Evolutionary conservation across 2,797 vertebrate species (phyloP).

Genomic region (Micropoecilia bifurca): DNA sequence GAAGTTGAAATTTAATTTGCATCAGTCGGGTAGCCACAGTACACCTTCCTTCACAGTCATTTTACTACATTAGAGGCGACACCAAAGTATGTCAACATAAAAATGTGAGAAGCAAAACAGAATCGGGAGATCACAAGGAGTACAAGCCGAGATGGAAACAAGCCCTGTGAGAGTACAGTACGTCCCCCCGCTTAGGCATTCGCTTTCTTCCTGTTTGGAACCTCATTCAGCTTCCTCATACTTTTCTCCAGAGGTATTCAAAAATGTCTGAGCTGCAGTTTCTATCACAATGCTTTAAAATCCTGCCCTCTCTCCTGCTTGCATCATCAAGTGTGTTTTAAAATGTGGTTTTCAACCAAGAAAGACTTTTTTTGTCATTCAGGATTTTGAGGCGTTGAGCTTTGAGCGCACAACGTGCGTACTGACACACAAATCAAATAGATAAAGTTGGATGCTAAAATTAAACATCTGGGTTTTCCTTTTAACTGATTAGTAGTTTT

Average conservation of each 20-base stretch:
- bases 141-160: slow-evolving; percentile 40
- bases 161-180: slow-evolving; percentile 22
- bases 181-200: slow-evolving; percentile 16
- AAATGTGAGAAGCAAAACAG: slow-evolving; percentile 52
- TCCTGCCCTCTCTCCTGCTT: background rate
- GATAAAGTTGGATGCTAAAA: background rate
- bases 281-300: background rate
- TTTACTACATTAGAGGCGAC: slow-evolving; percentile 22
- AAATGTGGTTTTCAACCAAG: background rate
- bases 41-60: slow-evolving; percentile 33
- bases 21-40: slow-evolving; percentile 37
- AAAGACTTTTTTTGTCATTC: background rate
- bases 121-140: slow-evolving; percentile 36
- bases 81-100: slow-evolving; percentile 40
- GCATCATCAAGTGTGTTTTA: background rate
- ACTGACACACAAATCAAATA: background rate
- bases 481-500: background rate
- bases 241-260: slow-evolving; percentile 21
- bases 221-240: slow-evolving; percentile 33
- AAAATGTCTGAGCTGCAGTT: background rate
- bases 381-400: background rate
- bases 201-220: slow-evolving; percentile 34
- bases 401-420: background rate
- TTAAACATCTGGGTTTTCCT: background rate
- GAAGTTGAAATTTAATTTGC: slow-evolving; percentile 50